Evolutionary conservation across 2,888 invertebrate species (phyloP).

Genomic region (Pecten maximus): DNA sequence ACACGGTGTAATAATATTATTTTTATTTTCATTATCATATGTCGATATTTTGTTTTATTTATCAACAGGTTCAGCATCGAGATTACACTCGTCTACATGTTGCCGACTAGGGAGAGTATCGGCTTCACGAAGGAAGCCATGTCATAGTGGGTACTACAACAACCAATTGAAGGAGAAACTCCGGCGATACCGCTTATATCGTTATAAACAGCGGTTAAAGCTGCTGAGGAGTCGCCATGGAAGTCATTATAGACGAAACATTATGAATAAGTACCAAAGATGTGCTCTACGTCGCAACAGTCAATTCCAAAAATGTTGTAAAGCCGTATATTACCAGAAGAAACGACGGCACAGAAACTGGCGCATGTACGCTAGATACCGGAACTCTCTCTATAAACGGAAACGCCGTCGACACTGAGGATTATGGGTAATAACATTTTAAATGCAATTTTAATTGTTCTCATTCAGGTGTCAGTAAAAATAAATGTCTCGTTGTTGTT

Average conservation of each 20-base stretch:
- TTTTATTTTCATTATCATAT: too few species aligned
- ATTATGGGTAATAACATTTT: slow-evolving; percentile 20
- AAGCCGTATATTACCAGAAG: neutral
- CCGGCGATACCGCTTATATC: slow-evolving; percentile 18
- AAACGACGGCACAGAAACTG: neutral
- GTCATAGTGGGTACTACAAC: neutral
- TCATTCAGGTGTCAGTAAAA: slow-evolving; percentile 23
- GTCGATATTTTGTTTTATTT: neutral
- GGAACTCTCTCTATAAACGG: neutral
- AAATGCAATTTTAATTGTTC: neutral
- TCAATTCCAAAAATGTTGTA: slow-evolving; percentile 30
- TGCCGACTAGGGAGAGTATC: neutral
- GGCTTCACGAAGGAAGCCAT: neutral
- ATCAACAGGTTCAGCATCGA: neutral
- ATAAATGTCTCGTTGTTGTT: slow-evolving; percentile 33
- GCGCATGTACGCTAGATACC: slow-evolving; percentile 16
- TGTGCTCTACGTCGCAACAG: slow-evolving; percentile 3
- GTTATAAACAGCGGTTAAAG: neutral
- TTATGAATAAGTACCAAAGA: slow-evolving; percentile 9
- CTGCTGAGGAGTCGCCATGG: neutral
- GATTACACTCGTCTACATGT: slow-evolving; percentile 7
- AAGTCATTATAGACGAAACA: neutral
- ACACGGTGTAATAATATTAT: too few species aligned
- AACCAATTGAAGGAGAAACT: neutral
- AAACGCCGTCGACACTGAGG: neutral